phyloP scores from a whole-genome alignment of 2,888 invertebrate species.

The Coecobrya sp. region DNA sequence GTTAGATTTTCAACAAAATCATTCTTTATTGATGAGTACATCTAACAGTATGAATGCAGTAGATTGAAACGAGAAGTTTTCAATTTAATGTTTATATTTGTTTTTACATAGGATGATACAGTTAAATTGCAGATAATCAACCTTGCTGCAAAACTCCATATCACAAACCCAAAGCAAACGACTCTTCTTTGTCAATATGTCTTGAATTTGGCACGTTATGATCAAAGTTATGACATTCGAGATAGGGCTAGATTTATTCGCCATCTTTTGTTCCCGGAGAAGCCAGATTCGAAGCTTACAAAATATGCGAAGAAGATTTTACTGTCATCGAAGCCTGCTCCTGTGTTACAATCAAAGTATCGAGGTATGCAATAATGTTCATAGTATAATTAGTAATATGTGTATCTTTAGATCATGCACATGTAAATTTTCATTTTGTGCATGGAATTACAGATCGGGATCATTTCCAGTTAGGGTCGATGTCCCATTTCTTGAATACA shows the following conservation, averaged over 20 bases:
- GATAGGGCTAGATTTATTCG: conserved; percentile 97
- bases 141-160: conserved; percentile 96
- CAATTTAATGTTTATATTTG: no score
- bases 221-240: conserved; percentile 98
- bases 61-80: no score
- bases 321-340: conserved; percentile 97
- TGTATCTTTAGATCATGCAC: no score
- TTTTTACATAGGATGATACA: conserved; percentile 93
- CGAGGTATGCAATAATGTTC: conserved; percentile 89
- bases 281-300: conserved; percentile 89
- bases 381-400: no score
- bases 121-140: conserved; percentile 99
- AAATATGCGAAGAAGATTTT: conserved; percentile 94
- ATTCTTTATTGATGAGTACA: no score
- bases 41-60: no score
- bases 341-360: conserved; percentile 94
- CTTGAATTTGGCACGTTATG: conserved; percentile 97
- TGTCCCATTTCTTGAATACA: conserved; percentile 97
- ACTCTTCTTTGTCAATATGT: conserved; percentile 96
- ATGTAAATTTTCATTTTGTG: no score
- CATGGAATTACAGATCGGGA: conserved; percentile 90
- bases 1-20: conserved; percentile 88
- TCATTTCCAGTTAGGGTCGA: conserved; percentile 96
- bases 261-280: conserved; percentile 92
- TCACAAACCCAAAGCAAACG: conserved; percentile 96